A percentile compares a stretch with the other conserved stretches of the same genome.
These are phyloP conservation scores for Chlorodrepanis virens DNA, from an alignment of 2,113 vertebrate genomes.

Conservation along the genomic window DNA sequence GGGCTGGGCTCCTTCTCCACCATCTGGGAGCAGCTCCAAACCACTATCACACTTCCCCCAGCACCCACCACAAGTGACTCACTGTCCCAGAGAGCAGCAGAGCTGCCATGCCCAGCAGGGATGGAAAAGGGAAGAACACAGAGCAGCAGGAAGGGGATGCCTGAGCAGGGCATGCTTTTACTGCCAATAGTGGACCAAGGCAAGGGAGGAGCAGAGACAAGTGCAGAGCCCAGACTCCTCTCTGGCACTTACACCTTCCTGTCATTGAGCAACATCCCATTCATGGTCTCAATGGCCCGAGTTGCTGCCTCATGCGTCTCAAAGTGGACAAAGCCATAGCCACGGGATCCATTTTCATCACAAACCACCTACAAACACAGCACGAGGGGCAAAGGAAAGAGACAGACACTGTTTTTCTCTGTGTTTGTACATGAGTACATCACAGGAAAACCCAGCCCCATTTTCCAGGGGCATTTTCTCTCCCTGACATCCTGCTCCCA, in stretches of 20 bases:
- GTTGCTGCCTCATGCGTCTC: conserved; percentile 92
- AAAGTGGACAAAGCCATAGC: conserved; percentile 97
- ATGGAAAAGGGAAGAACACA: not conserved
- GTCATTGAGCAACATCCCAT: conserved; percentile 96
- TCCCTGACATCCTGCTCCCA: not conserved
- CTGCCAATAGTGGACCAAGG: accelerated
- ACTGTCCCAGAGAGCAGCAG: not conserved
- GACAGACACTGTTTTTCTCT: not conserved
- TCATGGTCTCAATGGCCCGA: conserved; percentile 92
- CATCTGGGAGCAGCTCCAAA: not conserved
- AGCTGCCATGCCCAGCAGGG: accelerated
- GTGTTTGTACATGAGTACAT: accelerated
- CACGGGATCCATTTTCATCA: conserved; percentile 93
- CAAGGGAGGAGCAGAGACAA: not conserved
- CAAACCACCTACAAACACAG: conserved; percentile 82
- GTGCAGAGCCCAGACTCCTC: accelerated
- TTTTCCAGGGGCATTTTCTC: not conserved
- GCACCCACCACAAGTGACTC: not conserved
- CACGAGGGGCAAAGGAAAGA: accelerated
- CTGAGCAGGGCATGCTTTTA: not conserved
- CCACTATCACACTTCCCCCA: not conserved
- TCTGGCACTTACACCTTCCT: conserved; percentile 87
- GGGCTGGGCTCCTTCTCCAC: not conserved
- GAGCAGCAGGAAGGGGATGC: not conserved
- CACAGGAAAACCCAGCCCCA: not conserved